A percentile compares a stretch with the other conserved stretches of the same genome.
Evolutionary conservation across 2,888 invertebrate species (phyloP).

Genomic region (Temnothorax ravouxi): DNA sequence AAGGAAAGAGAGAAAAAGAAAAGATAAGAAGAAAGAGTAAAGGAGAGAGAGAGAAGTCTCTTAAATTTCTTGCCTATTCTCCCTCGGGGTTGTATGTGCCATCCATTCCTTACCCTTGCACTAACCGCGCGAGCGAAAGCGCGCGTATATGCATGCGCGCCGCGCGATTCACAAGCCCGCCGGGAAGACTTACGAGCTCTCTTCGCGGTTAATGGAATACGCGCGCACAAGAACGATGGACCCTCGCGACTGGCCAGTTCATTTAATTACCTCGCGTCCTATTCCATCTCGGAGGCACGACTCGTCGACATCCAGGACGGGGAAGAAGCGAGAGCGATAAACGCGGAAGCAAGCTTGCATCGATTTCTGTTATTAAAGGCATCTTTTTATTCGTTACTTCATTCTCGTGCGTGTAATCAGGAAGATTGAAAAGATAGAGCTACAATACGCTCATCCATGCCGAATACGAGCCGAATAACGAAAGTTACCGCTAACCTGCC

Average conservation of each 20-base stretch:
- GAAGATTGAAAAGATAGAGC: conserved; percentile 31
- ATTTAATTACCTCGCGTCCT: conserved; percentile 65
- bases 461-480: conserved; percentile 22
- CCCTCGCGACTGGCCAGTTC: conserved; percentile 33
- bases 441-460: background rate
- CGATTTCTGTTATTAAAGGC: conserved; percentile 39
- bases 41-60: background rate
- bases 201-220: conserved; percentile 71
- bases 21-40: background rate
- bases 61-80: conserved; percentile 52
- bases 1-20: background rate
- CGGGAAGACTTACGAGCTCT: conserved; percentile 47
- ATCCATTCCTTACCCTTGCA: conserved; percentile 32
- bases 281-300: conserved; percentile 36
- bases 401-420: conserved; percentile 35
- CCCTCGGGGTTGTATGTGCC: conserved; percentile 23
- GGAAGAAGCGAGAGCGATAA: conserved; percentile 30
- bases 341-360: conserved; percentile 34
- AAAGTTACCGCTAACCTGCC: background rate
- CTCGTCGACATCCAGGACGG: conserved; percentile 33
- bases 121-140: conserved; percentile 18
- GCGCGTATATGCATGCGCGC: conserved; percentile 26
- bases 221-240: conserved; percentile 60
- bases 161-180: conserved; percentile 18
- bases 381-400: conserved; percentile 26